A percentile compares a stretch with the other conserved stretches of the same genome.
phyloP scores from a whole-genome alignment of 1,140 invertebrate species.

The Potamilus streckersoni region DNA sequence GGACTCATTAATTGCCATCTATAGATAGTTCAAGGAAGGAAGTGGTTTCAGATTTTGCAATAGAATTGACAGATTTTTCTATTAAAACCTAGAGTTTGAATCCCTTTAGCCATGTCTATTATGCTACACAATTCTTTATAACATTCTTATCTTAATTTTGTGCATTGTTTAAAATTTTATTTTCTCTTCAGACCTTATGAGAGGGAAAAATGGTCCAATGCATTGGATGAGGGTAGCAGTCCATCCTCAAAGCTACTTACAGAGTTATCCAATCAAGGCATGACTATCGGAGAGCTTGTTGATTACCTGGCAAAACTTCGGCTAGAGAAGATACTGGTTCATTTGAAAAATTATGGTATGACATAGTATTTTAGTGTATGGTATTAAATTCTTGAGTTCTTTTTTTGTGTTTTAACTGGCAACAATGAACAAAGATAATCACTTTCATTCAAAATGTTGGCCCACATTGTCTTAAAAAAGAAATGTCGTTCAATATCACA shows the following conservation, averaged over 20 bases:
- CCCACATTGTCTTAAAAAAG: too few relatives aligned
- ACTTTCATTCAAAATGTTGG: too few relatives aligned
- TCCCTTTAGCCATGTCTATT: neutral
- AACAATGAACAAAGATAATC: neutral
- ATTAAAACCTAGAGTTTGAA: neutral
- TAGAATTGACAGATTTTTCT: neutral
- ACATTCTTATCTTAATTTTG: neutral
- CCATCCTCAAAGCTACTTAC: conserved; percentile 30
- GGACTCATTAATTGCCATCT: too few relatives aligned
- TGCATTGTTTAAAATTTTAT: neutral
- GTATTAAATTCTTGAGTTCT: conserved; percentile 1
- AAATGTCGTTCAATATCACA: too few relatives aligned
- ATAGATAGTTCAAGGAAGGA: neutral
- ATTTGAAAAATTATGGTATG: conserved; percentile 23
- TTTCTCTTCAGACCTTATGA: neutral
- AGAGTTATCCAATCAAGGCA: conserved; percentile 24
- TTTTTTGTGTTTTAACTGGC: neutral
- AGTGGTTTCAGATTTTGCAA: neutral
- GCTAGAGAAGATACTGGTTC: conserved; percentile 19
- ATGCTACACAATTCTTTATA: neutral
- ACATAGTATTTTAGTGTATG: neutral
- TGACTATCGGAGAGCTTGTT: conserved; percentile 23
- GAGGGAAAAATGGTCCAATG: conserved; percentile 13
- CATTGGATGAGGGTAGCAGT: conserved; percentile 11
- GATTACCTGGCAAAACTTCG: conserved; percentile 14